Evolutionary conservation across 1,140 invertebrate species (phyloP).

Genomic region (Bombus affinis): DNA sequence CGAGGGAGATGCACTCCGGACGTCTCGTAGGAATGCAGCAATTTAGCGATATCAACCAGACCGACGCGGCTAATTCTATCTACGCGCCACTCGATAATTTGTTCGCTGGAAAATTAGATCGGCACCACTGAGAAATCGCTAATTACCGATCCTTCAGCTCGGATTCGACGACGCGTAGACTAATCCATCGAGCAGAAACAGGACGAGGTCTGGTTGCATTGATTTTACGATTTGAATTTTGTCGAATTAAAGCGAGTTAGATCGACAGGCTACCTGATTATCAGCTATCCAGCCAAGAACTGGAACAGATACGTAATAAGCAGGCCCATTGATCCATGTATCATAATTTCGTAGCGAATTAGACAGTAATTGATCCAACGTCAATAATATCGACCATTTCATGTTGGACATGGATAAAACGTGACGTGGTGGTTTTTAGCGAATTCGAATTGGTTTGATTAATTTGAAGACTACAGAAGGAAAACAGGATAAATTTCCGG

Average conservation of each 20-base stretch:
- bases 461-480: not conserved
- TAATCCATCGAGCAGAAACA: not conserved
- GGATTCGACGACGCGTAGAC: not conserved
- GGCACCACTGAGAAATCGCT: conserved; percentile 42
- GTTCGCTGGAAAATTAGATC: conserved; percentile 53
- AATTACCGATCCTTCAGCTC: conserved; percentile 41
- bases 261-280: conserved; percentile 20
- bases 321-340: not conserved
- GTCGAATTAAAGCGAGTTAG: conserved; percentile 32
- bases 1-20: conserved; percentile 61
- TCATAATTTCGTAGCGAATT: conserved; percentile 24
- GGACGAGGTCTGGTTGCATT: not conserved
- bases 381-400: not conserved
- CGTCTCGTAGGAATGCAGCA: conserved; percentile 65
- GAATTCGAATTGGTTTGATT: not conserved
- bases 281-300: not conserved
- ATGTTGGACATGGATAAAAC: not conserved
- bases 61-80: conserved; percentile 64
- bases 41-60: conserved; percentile 64
- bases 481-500: too few species aligned
- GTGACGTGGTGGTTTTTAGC: too few species aligned
- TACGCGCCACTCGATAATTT: conserved; percentile 63
- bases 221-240: conserved; percentile 14
- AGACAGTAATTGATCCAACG: not conserved
- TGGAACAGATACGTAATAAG: conserved; percentile 21